A percentile compares a stretch with the other conserved stretches of the same genome.
phyloP scores from a whole-genome alignment of 92 coral and sea anemone species.

The Siderastrea siderea region DNA sequence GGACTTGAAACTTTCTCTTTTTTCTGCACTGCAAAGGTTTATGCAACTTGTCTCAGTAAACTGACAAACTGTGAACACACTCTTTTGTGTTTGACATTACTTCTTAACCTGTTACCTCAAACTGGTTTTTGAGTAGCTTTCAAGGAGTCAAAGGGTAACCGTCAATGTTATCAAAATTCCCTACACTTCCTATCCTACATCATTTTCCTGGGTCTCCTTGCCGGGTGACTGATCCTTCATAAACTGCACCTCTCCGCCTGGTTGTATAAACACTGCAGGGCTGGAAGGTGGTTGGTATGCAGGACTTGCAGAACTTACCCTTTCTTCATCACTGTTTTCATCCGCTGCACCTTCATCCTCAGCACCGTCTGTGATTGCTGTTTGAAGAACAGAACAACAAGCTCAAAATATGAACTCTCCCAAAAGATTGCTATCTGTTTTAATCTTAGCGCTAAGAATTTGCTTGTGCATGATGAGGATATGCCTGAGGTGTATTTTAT shows the following conservation, averaged over 20 bases:
- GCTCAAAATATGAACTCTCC: background rate
- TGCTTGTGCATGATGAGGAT: no score
- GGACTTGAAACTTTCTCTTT: no score
- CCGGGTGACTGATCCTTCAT: conserved; percentile 54
- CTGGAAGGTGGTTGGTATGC: conserved; percentile 75
- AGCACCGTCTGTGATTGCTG: conserved; percentile 51
- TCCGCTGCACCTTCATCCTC: background rate
- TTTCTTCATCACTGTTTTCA: conserved; percentile 34
- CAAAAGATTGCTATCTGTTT: no score
- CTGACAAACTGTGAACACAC: no score
- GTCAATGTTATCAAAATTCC: background rate
- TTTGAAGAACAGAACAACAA: background rate
- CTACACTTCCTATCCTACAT: background rate
- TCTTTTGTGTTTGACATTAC: no score
- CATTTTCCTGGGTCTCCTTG: conserved; percentile 11
- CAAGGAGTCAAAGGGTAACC: background rate
- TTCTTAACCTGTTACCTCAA: no score
- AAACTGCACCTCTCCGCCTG: conserved; percentile 86
- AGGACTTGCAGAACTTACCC: conserved; percentile 84
- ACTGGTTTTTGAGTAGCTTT: no score
- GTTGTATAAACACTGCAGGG: conserved; percentile 84
- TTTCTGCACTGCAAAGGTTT: no score
- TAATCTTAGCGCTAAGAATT: no score
- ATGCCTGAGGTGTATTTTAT: no score
- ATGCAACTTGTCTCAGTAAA: no score